Evolutionary conservation across 2,888 invertebrate species (phyloP).

Genomic region (Prionchulus punctatus): DNA sequence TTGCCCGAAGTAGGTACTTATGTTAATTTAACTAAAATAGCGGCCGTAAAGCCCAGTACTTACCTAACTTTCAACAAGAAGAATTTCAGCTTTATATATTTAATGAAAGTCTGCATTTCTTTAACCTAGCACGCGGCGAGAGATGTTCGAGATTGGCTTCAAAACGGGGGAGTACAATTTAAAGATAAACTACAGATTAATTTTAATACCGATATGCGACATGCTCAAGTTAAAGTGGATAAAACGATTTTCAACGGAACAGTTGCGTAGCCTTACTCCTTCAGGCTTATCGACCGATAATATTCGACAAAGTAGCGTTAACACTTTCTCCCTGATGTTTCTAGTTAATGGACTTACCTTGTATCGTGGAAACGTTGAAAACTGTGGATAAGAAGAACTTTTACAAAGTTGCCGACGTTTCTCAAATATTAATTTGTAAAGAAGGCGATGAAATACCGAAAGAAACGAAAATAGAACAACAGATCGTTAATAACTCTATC

Average conservation of each 20-base stretch:
- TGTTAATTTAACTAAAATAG: not conserved
- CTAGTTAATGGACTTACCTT: constrained; percentile 70
- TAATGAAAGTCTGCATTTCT: too few species aligned
- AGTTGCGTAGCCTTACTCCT: not conserved
- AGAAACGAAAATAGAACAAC: constrained; percentile 2
- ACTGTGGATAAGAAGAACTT: constrained; percentile 89
- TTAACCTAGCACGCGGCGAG: not conserved
- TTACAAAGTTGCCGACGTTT: constrained; percentile 91
- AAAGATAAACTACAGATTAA: constrained; percentile 6
- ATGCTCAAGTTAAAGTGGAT: constrained; percentile 1
- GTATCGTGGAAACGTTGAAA: constrained; percentile 77
- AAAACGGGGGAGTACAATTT: constrained; percentile 14
- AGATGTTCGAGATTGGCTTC: constrained; percentile 28
- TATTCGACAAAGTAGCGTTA: not conserved
- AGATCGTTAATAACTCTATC: constrained; percentile 37
- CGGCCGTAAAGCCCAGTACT: too few species aligned
- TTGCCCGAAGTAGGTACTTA: not conserved
- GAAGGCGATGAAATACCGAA: constrained; percentile 1
- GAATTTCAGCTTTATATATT: too few species aligned
- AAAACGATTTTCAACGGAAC: not conserved
- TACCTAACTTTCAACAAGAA: too few species aligned
- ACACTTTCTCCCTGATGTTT: not conserved
- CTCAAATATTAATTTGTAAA: constrained; percentile 47
- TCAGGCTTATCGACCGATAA: not conserved
- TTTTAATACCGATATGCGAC: constrained; percentile 5